phyloP scores from a whole-genome alignment of 1,140 invertebrate species.

The Bombus breviceps region DNA sequence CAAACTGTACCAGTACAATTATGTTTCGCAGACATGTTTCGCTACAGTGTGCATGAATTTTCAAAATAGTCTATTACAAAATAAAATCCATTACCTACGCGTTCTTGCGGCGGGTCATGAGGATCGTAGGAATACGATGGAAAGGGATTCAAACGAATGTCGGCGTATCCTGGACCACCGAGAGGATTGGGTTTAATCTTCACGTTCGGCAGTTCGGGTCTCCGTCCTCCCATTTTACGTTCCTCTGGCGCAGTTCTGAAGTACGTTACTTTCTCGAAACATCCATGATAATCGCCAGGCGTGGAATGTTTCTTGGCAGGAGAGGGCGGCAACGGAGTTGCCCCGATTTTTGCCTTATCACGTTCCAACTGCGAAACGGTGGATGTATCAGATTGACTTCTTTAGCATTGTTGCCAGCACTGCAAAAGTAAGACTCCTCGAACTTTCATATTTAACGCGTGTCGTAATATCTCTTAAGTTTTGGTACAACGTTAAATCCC shows the following conservation, averaged over 20 bases:
- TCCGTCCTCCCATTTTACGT: constrained; percentile 16
- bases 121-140: constrained; percentile 61
- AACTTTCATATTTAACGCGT: no score
- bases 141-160: constrained; percentile 74
- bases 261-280: constrained; percentile 69
- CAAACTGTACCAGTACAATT: no score
- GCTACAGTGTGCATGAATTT: no score
- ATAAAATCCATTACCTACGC: neutral
- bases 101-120: constrained; percentile 50
- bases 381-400: constrained; percentile 16
- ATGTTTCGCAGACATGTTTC: no score
- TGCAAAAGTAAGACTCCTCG: constrained; percentile 5
- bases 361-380: constrained; percentile 46
- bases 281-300: constrained; percentile 74
- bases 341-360: constrained; percentile 37
- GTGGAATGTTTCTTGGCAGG: constrained; percentile 73
- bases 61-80: no score
- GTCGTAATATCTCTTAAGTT: neutral
- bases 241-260: constrained; percentile 62
- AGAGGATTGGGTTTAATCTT: constrained; percentile 72
- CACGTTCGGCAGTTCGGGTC: constrained; percentile 63
- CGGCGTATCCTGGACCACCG: constrained; percentile 73
- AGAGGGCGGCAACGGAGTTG: constrained; percentile 63
- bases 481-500: no score
- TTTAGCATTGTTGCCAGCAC: neutral